These are phyloP conservation scores for Limnephilus auricula DNA, from an alignment of 2,888 invertebrate species.

Conservation along the genomic window DNA sequence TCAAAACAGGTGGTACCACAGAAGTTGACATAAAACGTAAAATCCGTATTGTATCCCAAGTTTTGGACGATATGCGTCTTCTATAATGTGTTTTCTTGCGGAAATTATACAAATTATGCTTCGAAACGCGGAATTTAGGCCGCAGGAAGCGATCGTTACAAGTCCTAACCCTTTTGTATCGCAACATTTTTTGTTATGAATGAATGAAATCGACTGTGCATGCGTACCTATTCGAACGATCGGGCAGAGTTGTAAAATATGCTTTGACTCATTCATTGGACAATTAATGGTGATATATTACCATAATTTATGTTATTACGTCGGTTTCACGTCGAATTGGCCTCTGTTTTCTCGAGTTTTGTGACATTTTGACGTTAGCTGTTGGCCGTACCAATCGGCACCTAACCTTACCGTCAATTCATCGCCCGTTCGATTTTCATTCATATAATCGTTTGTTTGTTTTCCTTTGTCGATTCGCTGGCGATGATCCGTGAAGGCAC, in stretches of 20 bases:
- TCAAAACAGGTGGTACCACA: constrained; percentile 76
- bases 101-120: constrained; percentile 6
- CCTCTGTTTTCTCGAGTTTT: constrained; percentile 41
- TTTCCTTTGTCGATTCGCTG: constrained; percentile 32
- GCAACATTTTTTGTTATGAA: constrained; percentile 59
- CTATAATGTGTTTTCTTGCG: constrained; percentile 32
- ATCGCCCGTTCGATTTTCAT: constrained; percentile 44
- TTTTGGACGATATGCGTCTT: neutral
- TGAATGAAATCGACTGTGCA: constrained; percentile 52
- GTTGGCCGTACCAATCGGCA: constrained; percentile 33
- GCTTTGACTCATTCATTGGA: constrained; percentile 49
- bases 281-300: constrained; percentile 57
- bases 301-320: constrained; percentile 49
- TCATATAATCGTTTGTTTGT: constrained; percentile 48
- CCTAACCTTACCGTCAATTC: constrained; percentile 58
- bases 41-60: constrained; percentile 39
- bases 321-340: constrained; percentile 8
- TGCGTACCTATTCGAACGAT: constrained; percentile 49
- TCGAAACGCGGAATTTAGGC: neutral
- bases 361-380: constrained; percentile 50
- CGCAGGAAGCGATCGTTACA: constrained; percentile 13
- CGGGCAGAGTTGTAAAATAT: constrained; percentile 55
- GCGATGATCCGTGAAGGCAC: constrained; percentile 20
- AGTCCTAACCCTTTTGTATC: constrained; percentile 48
- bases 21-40: constrained; percentile 60